Base-by-base conservation (phyloP, 2,113 vertebrate genomes). In the Naja naja region DNA sequence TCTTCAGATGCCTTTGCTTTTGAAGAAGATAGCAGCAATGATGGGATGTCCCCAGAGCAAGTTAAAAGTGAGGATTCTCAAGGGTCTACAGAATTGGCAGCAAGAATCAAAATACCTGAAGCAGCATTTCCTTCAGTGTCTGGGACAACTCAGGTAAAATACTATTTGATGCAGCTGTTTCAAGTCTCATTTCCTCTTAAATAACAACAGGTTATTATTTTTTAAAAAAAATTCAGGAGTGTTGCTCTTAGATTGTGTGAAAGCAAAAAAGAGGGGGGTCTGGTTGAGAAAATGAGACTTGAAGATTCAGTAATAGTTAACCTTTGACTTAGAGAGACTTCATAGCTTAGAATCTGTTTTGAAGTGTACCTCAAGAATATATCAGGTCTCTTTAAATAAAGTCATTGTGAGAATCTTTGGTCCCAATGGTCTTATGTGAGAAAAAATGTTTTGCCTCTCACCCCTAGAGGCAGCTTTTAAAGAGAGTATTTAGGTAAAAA, bases 11-110 rank as follows among this genome's bases (percentile, higher is more conserved):
- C 99, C 0, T 99, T 99, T 85, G 98, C 98, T 27, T 99, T 99
- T 90, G 99, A 99, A 95, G 99, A 99, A 96, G 99, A 99, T 96
- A 99, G 99, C 98, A 98, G 99, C 97, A 99, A 98, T 0, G 99
- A 99, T 69, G 98, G 98, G 90, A 97, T 99, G 95, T 99, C 99
- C 94, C 99, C 99, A 0, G 99, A 99, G 92, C 99, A 98, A 95
- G 96, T 97, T 64, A 97, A 97, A 95, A 98, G 97, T 18, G 98
- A 99, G 34, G 98, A 99, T 94, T 98, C 98, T 2, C 98, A 98
- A 92, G 98, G 97, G 39, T 98, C 98, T 2, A 96, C 95, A 0
- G 98, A 98, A 94, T 98, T 98, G 5, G 96, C 98, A 0, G 93
- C 97, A 0, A 98, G 98, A 92, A 93, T 96, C n/a, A 98, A 98